Evolutionary conservation across 2,797 vertebrate genomes (phyloP), one percentile per base, ranked within the genome.

Genomic region (Alfaro cultratus): DNA sequence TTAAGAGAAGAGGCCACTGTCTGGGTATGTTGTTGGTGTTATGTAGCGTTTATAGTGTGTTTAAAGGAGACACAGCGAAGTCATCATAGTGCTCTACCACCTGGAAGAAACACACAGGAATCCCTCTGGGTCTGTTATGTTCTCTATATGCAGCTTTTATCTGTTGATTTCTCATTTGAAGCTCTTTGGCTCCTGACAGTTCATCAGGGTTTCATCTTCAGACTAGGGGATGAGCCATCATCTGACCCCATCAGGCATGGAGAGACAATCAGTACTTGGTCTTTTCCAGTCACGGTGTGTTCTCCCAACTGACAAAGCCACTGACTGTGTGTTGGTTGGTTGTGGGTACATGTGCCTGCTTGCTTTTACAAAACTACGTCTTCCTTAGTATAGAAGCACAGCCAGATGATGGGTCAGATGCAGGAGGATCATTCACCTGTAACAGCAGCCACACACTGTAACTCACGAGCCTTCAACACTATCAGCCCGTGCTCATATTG

Each of bases 201-300:
- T 95, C 92, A 94, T 95, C 94, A 89, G 90, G 89, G 89, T 94
- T 90, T 94, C 94, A 95, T 95, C 93, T 94, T 84, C 83, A 77
- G 86, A 81, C 86, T 80, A 78, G 86, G 26, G 86, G 89, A 91
- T 93, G 90, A 92, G 87, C 92, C 95, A 96, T 95, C 95, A 94
- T 91, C 90, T 84, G 92, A 92, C 91, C 91, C 94, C 91, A 93
- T 95, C 94, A 96, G 92, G 94, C 95, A 95, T 95, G 91, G 89
- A 94, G 89, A 95, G 87, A 90, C 94, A 95, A 96, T 96, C 94
- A 94, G 88, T 83, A 83, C 83, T 76, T 82, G 93, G 87, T 87
- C 85, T 91, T 92, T 92, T 95, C 91, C 92, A 91, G 92, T 94
- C 92, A 94, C 90, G 92, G 91, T 90, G 85, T 91, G 82, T 85